These are phyloP conservation scores for Acronicta aceris DNA, from an alignment of 2,888 invertebrate genomes.

Conservation along the genomic window DNA sequence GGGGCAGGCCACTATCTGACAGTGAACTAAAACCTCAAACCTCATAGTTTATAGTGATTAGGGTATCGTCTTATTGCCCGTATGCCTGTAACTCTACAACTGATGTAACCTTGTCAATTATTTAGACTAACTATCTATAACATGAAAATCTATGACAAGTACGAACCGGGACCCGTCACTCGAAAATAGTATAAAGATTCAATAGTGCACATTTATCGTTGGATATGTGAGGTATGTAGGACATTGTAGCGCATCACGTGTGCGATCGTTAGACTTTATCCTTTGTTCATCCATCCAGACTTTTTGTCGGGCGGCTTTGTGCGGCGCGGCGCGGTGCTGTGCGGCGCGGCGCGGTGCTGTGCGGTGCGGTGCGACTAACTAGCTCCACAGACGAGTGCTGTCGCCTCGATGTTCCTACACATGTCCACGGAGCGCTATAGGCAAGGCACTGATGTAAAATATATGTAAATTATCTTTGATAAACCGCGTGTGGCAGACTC, in stretches of 20 bases:
- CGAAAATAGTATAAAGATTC: neutral
- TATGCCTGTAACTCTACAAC: too few species aligned
- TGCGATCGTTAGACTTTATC: conserved; percentile 34
- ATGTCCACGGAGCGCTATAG: neutral
- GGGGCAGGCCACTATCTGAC: too few species aligned
- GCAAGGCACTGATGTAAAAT: neutral
- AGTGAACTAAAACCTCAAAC: too few species aligned
- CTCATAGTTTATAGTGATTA: too few species aligned
- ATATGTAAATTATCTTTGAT: conserved; percentile 5
- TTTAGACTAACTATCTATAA: too few species aligned
- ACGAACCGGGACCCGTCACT: too few species aligned
- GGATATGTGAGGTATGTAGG: neutral
- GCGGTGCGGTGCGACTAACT: conserved; percentile 7
- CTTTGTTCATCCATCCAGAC: conserved; percentile 40
- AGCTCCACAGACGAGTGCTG: neutral
- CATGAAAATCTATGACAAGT: too few species aligned
- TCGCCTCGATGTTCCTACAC: neutral
- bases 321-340: neutral
- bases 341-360: conserved; percentile 1
- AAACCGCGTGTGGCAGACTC: neutral
- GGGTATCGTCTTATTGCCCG: too few species aligned
- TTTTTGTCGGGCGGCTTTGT: conserved; percentile 32
- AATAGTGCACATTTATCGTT: neutral
- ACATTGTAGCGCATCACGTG: conserved; percentile 19
- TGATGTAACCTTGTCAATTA: too few species aligned